Base-by-base conservation (phyloP, 1,140 invertebrate species). In the Calephelis nemesis region DNA sequence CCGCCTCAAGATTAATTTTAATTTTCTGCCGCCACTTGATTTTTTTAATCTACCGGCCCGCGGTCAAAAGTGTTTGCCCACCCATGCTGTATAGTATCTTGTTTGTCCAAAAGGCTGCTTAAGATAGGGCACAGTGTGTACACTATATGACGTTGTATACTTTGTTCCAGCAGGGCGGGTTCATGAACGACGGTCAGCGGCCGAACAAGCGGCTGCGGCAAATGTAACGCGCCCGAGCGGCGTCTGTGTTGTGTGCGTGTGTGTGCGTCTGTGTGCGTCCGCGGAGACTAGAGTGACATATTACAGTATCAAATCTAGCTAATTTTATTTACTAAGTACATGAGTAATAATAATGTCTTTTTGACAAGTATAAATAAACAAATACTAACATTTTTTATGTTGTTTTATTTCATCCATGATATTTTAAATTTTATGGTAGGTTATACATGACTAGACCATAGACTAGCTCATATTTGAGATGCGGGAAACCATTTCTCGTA, bases 281-380 rank as follows among this genome's bases (percentile, higher is more conserved):
- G 79, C 81, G 82, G 81, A 85, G 83, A 83, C 42, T 45, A 45
- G 42, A 45, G 42, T 45, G 42, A 45, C 42, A 45, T 45, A 65
- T 68, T 78, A 74, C 79, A 83, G 82, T 83, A 79, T 84, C 82
- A 87, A 90, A 89, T 88, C 82, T 90, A 90, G 88, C 80, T 83
- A 90, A 89, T 91, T 91, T 78, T 91, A 91, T 91, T 91, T 91
- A 91, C 88, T 89, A 88, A 91, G 88, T 91, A 89, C 87, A 89
- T 81, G 71, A 74, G 81, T 80, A 79, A 87, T 84, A 88, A 84
- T 78, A 87, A 89, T 81, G 84, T 83, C 87, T 83, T 89, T 85
- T 89, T 90, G 87, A 88, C 88, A 87, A 74, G 42, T 45, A 45
- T 45, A 85, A 90, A 88, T 90, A 90, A 90, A 90, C 82, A 84